These are phyloP conservation scores for Crenichthys baileyi DNA, from an alignment of 2,797 vertebrate genomes.

Conservation along the genomic window DNA sequence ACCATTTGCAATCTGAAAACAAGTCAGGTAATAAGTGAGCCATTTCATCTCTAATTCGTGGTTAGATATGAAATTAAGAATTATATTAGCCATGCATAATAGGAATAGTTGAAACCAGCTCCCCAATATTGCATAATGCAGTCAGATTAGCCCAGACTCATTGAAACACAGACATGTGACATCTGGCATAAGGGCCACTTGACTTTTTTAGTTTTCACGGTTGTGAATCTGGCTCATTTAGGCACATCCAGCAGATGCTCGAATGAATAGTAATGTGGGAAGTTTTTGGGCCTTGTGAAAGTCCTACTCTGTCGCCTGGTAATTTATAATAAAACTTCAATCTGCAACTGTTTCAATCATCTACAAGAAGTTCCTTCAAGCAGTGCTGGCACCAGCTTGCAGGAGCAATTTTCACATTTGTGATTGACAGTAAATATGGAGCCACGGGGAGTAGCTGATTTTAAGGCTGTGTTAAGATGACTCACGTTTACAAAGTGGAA, in stretches of 20 bases:
- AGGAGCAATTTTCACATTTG: background rate
- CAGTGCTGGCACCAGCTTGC: background rate
- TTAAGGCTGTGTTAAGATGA: background rate
- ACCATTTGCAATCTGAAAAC: background rate
- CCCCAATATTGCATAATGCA: background rate
- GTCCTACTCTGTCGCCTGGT: background rate
- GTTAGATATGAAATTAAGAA: background rate
- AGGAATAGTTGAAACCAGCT: background rate
- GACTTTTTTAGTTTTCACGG: background rate
- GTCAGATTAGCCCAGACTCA: background rate
- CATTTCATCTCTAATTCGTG: background rate
- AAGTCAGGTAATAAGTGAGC: background rate
- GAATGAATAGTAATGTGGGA: background rate
- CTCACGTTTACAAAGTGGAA: background rate
- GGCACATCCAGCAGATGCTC: background rate
- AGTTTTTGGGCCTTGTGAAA: background rate
- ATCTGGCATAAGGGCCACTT: background rate
- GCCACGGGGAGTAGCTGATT: background rate
- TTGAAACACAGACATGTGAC: background rate
- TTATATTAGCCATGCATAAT: background rate
- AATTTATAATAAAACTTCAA: background rate
- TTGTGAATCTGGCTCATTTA: background rate
- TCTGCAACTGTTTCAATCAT: background rate
- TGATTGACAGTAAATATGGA: slow-evolving; percentile 1
- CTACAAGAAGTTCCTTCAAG: background rate